Evolutionary conservation across 2,888 invertebrate species (phyloP), one percentile per base, ranked within the genome.

Genomic region (Caenorhabditis sp.): DNA sequence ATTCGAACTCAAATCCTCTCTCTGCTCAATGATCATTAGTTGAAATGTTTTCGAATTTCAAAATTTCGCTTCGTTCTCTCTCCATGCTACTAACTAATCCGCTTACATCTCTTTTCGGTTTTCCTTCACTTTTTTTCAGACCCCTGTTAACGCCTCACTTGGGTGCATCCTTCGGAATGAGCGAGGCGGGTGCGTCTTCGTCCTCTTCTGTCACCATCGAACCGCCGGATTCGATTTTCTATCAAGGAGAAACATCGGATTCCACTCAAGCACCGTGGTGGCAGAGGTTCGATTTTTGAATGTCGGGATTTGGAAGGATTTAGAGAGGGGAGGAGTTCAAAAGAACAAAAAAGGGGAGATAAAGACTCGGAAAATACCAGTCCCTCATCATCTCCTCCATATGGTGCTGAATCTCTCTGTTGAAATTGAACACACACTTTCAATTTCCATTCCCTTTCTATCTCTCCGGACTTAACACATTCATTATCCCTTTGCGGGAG

Each of bases 141-240:
- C 35, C 31, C 5, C 31, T 22, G 51, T 54, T 54, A 38, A n/a
- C 38, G 54, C 54, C 68, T 68, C 68, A 24, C 26, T 54, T 68
- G 68, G 68, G 68, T 38, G 5, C 51, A 26, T 56, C 64, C 49
- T 35, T 12, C 64, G 38, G 56, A 63, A 64, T 72, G 72, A 56
- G 69, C 51, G 44, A 24, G 74, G n/a, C 59, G 61, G 72, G 44
- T 41, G 47, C 63, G 31, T 68, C 76, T 47, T 76, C 76, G 47
- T 76, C 76, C 26, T 77, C 76, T 63, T 69, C 75, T 58, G 75
- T 75, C 2, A 66, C 54, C 47, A 58, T 77, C 28, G 91, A 90
- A 64, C 90, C 90, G 28, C 85, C 86, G 38, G 91, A 91, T 76
- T 91, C 91, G 68, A 86, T 91, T 56, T 91, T 90, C 72, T 84